Evolutionary conservation across 2,113 vertebrate genomes (phyloP).

Genomic region (Lophius piscatorius): DNA sequence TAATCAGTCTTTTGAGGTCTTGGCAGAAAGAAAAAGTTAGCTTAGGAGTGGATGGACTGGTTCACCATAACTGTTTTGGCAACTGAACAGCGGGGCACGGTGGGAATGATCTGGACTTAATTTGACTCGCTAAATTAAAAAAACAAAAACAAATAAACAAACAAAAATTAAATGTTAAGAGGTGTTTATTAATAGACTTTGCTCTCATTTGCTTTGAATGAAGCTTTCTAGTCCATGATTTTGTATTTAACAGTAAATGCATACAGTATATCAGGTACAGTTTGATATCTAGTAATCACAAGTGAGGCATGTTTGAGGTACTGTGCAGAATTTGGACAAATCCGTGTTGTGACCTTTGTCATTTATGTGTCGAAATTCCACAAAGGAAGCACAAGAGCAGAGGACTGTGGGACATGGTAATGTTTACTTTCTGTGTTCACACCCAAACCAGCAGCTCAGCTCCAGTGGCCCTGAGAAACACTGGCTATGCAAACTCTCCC

Average conservation of each 20-base stretch:
- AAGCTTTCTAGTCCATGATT: background rate
- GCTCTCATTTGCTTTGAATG: constrained; percentile 26
- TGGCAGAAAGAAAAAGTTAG: constrained; percentile 52
- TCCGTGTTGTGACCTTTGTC: constrained; percentile 53
- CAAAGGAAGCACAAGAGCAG: constrained; percentile 47
- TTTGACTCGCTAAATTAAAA: constrained; percentile 36
- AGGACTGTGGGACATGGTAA: constrained; percentile 62
- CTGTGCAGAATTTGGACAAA: constrained; percentile 50
- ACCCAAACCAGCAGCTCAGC: constrained; percentile 56
- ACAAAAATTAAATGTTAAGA: constrained; percentile 24
- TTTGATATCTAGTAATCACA: constrained; percentile 20
- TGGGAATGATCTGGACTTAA: constrained; percentile 55
- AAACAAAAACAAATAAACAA: background rate
- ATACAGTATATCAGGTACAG: too few species aligned
- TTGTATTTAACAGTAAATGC: too few species aligned
- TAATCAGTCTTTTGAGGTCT: constrained; percentile 71
- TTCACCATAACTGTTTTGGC: constrained; percentile 70
- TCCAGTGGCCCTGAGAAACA: constrained; percentile 55
- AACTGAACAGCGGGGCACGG: constrained; percentile 33
- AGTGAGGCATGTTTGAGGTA: constrained; percentile 37
- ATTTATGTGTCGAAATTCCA: constrained; percentile 70
- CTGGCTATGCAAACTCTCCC: constrained; percentile 49
- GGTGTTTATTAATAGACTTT: constrained; percentile 37
- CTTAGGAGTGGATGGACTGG: constrained; percentile 73
- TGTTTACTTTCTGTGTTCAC: constrained; percentile 71